Evolutionary conservation across 2,888 invertebrate species (phyloP), one percentile per base, ranked within the genome.

Genomic region (Acrobasis suavella): DNA sequence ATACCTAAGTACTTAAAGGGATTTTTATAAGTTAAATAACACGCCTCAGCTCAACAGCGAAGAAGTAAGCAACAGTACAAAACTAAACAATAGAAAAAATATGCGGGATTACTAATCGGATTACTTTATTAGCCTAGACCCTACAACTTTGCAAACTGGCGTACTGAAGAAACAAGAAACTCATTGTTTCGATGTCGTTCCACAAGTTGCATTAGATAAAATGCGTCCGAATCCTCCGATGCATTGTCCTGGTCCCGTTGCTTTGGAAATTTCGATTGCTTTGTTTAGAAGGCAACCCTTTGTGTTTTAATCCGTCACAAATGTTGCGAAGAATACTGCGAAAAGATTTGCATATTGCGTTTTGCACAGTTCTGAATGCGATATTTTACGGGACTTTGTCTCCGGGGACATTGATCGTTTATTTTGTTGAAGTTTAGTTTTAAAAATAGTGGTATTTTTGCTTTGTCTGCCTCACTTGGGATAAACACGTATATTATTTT

Each of bases 291-390:
- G 64, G 65, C 66, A 72, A 66, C 69, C 69, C 70, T 72, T 72
- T 71, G 72, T 66, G 65, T 67, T 68, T 67, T 76, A 77, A 78
- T 78, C 80, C 76, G 70, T 72, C 64, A 69, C 78, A 72, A 77
- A 75, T 76, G 72, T 69, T 73, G 63, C 64, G 74, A 69, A 74
- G 72, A 74, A 70, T 69, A 55, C 67, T 51, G 60, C 61, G 60
- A 64, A 63, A 64, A 67, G 65, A 60, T 80, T 78, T 76, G 78
- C 77, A 72, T 76, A 71, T 74, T 76, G 72, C 73, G 59, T 65
- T 55, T 59, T 62, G 17, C 38, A 50, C 32, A 54, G 62, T 46
- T 46, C 52, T 52, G 37, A 64, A 62, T 56, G 56, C 54, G 55
- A 17, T n/a, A 39, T 56, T 60, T 62, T 54, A n/a, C 46, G 37